These are phyloP conservation scores for Acropora yongei DNA, from an alignment of 64 coral and sea anemone genomes.

Conservation along the genomic window DNA sequence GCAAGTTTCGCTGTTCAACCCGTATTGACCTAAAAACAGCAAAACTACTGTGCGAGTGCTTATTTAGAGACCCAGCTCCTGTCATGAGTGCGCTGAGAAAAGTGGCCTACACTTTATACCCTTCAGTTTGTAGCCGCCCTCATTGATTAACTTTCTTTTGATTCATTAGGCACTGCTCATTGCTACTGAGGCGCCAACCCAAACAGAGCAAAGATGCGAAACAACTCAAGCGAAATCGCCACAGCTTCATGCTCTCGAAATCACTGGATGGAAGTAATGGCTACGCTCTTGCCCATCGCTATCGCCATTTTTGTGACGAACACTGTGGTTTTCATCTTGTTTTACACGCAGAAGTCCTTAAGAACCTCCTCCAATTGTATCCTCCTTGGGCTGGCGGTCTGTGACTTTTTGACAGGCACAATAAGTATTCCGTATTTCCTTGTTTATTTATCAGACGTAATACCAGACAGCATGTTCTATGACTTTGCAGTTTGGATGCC, in stretches of 20 bases:
- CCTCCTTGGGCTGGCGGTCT: slow-evolving; percentile 64
- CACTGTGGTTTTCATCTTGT: slow-evolving; percentile 64
- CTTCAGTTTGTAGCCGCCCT: too few species aligned
- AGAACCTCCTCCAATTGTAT: slow-evolving; percentile 63
- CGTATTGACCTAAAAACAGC: too few species aligned
- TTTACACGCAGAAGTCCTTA: slow-evolving; percentile 32
- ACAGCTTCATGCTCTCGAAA: background rate
- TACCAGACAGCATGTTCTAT: background rate
- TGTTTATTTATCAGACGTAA: background rate
- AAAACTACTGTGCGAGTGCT: too few species aligned
- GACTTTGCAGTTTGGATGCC: background rate
- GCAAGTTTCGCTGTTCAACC: too few species aligned
- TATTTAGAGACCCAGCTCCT: too few species aligned
- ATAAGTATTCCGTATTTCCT: slow-evolving; percentile 60
- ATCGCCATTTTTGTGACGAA: slow-evolving; percentile 60
- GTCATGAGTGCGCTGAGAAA: too few species aligned
- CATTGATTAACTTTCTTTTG: too few species aligned
- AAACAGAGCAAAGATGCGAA: too few species aligned
- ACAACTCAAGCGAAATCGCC: too few species aligned
- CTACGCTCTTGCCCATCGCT: slow-evolving; percentile 50
- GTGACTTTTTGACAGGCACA: slow-evolving; percentile 68
- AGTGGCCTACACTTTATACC: too few species aligned
- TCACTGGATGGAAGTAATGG: background rate
- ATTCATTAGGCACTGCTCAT: too few species aligned
- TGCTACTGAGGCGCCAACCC: too few species aligned